Conservation (phyloP, 2,797 vertebrate genomes). For the Buceros bicornis region DNA sequence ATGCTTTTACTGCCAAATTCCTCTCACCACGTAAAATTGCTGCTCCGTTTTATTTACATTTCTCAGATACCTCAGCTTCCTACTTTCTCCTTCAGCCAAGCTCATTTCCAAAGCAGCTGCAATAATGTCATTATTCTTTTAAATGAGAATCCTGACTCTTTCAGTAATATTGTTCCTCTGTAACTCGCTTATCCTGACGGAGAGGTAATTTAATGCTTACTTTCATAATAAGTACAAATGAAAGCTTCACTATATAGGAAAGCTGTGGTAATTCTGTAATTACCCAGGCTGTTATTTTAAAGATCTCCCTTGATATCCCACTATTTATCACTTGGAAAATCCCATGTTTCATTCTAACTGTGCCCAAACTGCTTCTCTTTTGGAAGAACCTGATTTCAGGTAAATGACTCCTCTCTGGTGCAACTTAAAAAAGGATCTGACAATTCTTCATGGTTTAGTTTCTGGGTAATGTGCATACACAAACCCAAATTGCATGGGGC, state of each 20-base stretch:
- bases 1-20: neutral
- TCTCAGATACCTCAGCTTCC: neutral
- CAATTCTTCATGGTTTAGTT: slow-evolving; percentile 33
- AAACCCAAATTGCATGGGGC: neutral
- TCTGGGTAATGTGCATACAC: neutral
- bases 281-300: slow-evolving; percentile 43
- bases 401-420: neutral
- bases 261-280: slow-evolving; percentile 50
- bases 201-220: slow-evolving; percentile 36
- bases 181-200: neutral
- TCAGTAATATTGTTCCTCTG: slow-evolving; percentile 13
- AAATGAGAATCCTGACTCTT: slow-evolving; percentile 42
- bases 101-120: slow-evolving; percentile 27
- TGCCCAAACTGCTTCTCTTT: neutral
- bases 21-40: neutral
- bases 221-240: slow-evolving; percentile 47
- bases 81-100: neutral
- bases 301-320: slow-evolving; percentile 11
- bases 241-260: slow-evolving; percentile 35
- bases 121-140: slow-evolving; percentile 37
- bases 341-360: neutral
- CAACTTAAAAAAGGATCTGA: neutral
- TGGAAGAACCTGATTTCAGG: slow-evolving; percentile 35
- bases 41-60: neutral
- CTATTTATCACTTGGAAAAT: slow-evolving; percentile 27